Evolutionary conservation across 2,888 invertebrate genomes (phyloP), one percentile per base, ranked within the genome.

Genomic region (Creontiades dilutus): DNA sequence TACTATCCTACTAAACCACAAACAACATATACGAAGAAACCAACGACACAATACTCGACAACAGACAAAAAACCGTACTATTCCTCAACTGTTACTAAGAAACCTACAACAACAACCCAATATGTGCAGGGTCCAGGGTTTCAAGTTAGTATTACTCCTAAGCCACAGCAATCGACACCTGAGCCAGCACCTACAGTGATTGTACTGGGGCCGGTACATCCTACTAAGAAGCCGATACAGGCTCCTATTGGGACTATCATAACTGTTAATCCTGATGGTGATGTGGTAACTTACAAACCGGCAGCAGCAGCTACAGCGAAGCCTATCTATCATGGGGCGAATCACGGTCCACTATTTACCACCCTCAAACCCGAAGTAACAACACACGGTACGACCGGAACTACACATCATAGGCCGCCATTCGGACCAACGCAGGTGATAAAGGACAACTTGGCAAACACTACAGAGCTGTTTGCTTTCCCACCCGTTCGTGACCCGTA

Each of bases 401-500:
- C 78, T 37, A 78, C 78, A 28, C 52, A 27, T 14, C 78, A 88
- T 78, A 23, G 46, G 27, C 91, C 68, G n/a, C 23, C 85, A 4
- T 89, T 86, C 16, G 86, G 89, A 16, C 89, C 75, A 3, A 47
- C 16, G 46, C 90, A 90, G 84, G 91, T 91, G 47, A 87, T 91
- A 75, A 91, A 91, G 76, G 90, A 91, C 82, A 48, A 57, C 12
- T 23, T 91, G 1, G 89, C 91, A n/a, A 92, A 92, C 46, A 91
- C 92, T 14, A 0, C 95, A 95, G 28, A 93, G 93, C 93, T 95
- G 28, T 95, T 96, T 55, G 97, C 97, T 92, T 97, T 97, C 94
- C 97, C 97, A 19, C 97, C 97, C 0, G 97, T 97, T 0, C 94
- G 97, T 81, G 97, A 97, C 93, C 97, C 97, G 0, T 96, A 97